Conservation (phyloP, 2,888 invertebrate genomes). For the Pandemis cinnamomeana region DNA sequence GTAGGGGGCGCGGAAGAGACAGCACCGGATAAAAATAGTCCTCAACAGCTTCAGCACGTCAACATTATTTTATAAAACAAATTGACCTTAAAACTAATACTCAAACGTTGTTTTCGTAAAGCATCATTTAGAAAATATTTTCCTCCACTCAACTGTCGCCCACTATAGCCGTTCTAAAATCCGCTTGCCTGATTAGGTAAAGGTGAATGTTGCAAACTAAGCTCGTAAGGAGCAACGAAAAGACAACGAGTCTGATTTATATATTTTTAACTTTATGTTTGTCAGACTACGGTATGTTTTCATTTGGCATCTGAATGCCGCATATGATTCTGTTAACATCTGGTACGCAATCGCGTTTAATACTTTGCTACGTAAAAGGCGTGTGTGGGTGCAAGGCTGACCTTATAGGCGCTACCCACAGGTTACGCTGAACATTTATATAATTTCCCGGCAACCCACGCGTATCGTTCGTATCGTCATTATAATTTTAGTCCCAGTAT, state of each 20-base stretch:
- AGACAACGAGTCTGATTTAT: slow-evolving; percentile 19
- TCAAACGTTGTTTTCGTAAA: slow-evolving; percentile 23
- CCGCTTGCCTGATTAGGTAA: slow-evolving; percentile 82
- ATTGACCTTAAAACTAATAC: background rate
- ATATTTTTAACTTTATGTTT: slow-evolving; percentile 30
- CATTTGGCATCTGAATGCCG: slow-evolving; percentile 39
- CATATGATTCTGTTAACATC: slow-evolving; percentile 49
- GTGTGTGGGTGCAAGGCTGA: slow-evolving; percentile 84
- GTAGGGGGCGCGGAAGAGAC: no score
- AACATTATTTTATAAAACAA: background rate
- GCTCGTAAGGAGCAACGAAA: slow-evolving; percentile 51
- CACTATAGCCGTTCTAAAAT: slow-evolving; percentile 80
- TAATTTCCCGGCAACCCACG: slow-evolving; percentile 79
- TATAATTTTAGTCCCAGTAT: slow-evolving; percentile 6
- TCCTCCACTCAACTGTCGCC: slow-evolving; percentile 69
- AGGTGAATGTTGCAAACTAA: slow-evolving; percentile 81
- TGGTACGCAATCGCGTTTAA: slow-evolving; percentile 53
- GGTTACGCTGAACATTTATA: slow-evolving; percentile 74
- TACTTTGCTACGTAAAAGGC: slow-evolving; percentile 75
- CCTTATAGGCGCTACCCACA: slow-evolving; percentile 82
- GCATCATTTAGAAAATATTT: slow-evolving; percentile 54
- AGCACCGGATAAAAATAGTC: background rate
- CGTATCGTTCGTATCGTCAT: slow-evolving; percentile 69
- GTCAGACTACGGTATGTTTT: slow-evolving; percentile 48
- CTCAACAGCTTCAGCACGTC: background rate